Conservation (phyloP, 1,140 invertebrate genomes). For the Zaprionus nigranus region DNA sequence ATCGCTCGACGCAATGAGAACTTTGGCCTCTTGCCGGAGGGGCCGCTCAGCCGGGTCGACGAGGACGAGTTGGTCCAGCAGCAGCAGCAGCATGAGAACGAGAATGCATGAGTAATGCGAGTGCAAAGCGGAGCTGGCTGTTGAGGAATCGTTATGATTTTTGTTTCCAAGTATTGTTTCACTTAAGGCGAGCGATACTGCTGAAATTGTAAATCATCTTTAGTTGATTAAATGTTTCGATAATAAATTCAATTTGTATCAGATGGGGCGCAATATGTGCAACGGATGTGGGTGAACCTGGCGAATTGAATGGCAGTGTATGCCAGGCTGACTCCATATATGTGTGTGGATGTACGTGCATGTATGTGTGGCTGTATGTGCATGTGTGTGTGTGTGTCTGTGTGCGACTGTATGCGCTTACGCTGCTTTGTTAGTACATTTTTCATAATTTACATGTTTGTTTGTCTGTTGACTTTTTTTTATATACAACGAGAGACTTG, state of each 20-base stretch:
- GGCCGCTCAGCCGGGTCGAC: not conserved
- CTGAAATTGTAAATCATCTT: slow-evolving; percentile 16
- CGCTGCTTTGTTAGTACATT: slow-evolving; percentile 77
- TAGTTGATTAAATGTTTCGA: slow-evolving; percentile 17
- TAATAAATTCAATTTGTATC: slow-evolving; percentile 11
- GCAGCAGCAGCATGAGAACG: not conserved
- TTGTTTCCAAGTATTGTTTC: slow-evolving; percentile 24
- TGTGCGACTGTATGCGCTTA: slow-evolving; percentile 45
- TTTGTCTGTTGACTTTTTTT: slow-evolving; percentile 81
- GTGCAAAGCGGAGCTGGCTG: not conserved
- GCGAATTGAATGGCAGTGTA: slow-evolving; percentile 16
- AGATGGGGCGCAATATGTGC: not conserved
- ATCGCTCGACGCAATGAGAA: slow-evolving; percentile 23
- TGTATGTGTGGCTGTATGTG: slow-evolving; percentile 4
- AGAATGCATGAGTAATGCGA: slow-evolving; percentile 3
- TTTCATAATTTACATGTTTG: slow-evolving; percentile 81
- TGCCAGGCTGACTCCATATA: not conserved
- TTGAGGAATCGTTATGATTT: not conserved
- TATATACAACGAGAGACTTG: slow-evolving; percentile 76
- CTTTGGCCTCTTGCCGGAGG: slow-evolving; percentile 1
- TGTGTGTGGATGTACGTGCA: slow-evolving; percentile 10
- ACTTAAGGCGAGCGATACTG: slow-evolving; percentile 13
- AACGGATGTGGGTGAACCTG: not conserved
- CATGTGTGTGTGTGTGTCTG: not conserved
- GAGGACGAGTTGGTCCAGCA: not conserved